Evolutionary conservation across 1,140 invertebrate genomes (phyloP).

Genomic region (Asobara japonica): DNA sequence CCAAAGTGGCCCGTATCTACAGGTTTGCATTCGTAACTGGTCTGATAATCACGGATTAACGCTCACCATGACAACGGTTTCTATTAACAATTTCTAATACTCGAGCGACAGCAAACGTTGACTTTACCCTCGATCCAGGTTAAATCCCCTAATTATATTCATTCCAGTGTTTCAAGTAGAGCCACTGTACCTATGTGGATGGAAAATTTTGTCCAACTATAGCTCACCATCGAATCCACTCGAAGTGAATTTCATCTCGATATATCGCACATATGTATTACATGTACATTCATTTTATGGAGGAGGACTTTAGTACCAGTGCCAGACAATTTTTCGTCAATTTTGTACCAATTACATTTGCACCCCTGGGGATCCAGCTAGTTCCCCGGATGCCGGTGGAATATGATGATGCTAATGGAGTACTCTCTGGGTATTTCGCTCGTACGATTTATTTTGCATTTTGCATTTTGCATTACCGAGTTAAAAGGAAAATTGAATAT

Average conservation of each 20-base stretch:
- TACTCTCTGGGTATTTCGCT: conserved; percentile 7
- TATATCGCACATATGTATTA: neutral
- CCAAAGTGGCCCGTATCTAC: neutral
- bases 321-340: conserved; percentile 49
- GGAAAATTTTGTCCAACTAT: neutral
- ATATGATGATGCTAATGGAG: conserved; percentile 12
- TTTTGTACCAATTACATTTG: conserved; percentile 39
- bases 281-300: neutral
- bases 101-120: neutral
- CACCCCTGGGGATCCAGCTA: conserved; percentile 4
- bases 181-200: too few species aligned
- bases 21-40: neutral
- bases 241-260: conserved; percentile 5
- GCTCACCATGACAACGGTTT: conserved; percentile 17
- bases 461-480: conserved; percentile 22
- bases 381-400: neutral
- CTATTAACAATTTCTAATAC: conserved; percentile 30
- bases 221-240: neutral
- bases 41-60: conserved; percentile 33
- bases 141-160: conserved; percentile 17
- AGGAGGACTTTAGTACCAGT: neutral
- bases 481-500: neutral
- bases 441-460: conserved; percentile 47
- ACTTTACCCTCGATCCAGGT: neutral
- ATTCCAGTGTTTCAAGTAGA: too few species aligned